These are phyloP conservation scores for Porphyrio hochstetteri DNA, from an alignment of 2,113 vertebrate genomes.

Conservation along the genomic window DNA sequence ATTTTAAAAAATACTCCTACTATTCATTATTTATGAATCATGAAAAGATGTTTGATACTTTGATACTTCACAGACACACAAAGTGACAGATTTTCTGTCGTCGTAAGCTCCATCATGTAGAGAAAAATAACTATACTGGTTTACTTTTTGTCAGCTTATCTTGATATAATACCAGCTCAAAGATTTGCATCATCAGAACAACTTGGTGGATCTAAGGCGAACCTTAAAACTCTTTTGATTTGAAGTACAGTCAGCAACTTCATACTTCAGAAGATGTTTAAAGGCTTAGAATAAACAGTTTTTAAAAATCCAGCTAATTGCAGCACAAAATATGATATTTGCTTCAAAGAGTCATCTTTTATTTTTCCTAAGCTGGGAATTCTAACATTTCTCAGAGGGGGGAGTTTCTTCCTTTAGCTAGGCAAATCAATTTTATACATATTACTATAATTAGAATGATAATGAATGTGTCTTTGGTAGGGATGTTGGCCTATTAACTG, in stretches of 20 bases:
- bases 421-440: conserved; percentile 36
- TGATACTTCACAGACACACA: not conserved
- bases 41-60: not conserved
- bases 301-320: conserved; percentile 4
- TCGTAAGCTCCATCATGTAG: not conserved
- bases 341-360: conserved; percentile 21
- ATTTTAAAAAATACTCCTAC: not conserved
- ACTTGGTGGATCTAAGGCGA: not conserved
- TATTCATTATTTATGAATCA: conserved; percentile 9
- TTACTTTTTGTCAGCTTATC: conserved; percentile 7
- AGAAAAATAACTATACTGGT: not conserved
- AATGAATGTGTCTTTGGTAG: conserved; percentile 2
- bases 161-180: not conserved
- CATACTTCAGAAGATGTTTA: not conserved
- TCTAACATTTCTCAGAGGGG: conserved; percentile 2
- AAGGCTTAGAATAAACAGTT: conserved; percentile 38
- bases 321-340: conserved; percentile 32
- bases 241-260: not conserved
- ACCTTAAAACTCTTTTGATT: not conserved
- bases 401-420: conserved; percentile 38
- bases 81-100: not conserved
- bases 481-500: conserved; percentile 21
- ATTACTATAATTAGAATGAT: conserved; percentile 35
- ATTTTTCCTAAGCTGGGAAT: conserved; percentile 4
- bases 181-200: not conserved